These are phyloP conservation scores for Thysanoteuthis rhombus DNA, from an alignment of 2,888 invertebrate genomes.

Conservation along the genomic window DNA sequence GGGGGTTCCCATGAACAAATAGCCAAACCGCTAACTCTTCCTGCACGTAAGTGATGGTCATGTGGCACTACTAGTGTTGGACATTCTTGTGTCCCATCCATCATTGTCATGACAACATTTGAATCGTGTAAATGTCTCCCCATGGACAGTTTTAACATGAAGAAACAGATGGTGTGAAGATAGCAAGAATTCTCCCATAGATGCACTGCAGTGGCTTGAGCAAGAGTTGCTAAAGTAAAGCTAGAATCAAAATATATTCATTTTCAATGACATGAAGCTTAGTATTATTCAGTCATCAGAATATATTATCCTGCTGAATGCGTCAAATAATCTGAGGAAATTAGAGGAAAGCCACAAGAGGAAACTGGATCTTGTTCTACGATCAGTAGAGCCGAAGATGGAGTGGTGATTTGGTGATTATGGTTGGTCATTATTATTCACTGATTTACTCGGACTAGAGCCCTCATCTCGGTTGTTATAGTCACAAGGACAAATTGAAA, in stretches of 20 bases:
- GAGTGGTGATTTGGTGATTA: neutral
- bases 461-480: too few relatives aligned
- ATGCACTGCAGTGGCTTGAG: neutral
- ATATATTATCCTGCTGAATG: neutral
- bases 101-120: conserved; percentile 12
- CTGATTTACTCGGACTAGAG: too few relatives aligned
- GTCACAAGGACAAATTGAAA: too few relatives aligned
- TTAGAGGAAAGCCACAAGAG: neutral
- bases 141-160: neutral
- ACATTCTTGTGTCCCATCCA: neutral
- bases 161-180: conserved; percentile 12
- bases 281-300: neutral
- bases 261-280: neutral
- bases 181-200: neutral
- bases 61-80: neutral
- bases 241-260: neutral
- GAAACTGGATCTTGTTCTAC: neutral
- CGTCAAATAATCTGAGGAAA: neutral
- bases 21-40: neutral
- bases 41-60: neutral
- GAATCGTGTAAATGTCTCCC: conserved; percentile 12
- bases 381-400: neutral
- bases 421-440: too few relatives aligned
- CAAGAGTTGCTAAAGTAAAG: neutral
- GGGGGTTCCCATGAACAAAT: conserved; percentile 12